Evolutionary conservation across 2,113 vertebrate species (phyloP).

Genomic region (Datnioides undecimradiatus): DNA sequence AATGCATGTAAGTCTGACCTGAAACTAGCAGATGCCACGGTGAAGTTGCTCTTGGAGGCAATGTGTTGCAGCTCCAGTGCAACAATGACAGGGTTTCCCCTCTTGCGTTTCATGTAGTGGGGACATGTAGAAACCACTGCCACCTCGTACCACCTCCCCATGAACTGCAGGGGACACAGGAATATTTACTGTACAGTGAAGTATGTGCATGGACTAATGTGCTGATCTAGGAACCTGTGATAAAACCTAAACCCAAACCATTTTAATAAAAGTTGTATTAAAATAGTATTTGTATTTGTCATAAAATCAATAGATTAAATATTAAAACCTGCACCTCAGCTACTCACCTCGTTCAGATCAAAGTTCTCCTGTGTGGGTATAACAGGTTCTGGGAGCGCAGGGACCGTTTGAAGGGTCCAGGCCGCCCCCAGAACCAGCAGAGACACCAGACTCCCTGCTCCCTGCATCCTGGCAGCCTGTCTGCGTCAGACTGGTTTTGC

Average conservation of each 20-base stretch:
- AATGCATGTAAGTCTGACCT: slow-evolving; percentile 46
- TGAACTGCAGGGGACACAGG: slow-evolving; percentile 67
- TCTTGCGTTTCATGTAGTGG: slow-evolving; percentile 84
- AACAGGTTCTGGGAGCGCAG: slow-evolving; percentile 29
- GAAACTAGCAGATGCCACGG: slow-evolving; percentile 36
- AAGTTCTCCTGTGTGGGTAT: slow-evolving; percentile 89
- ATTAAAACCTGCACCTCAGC: not conserved
- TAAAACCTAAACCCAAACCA: not conserved
- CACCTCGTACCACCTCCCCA: slow-evolving; percentile 90
- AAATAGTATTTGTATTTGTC: no score
- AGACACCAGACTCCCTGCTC: slow-evolving; percentile 10
- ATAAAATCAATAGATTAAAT: not conserved
- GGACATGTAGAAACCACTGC: slow-evolving; percentile 87
- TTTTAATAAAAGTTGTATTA: no score
- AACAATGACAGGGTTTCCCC: slow-evolving; percentile 77
- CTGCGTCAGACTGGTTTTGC: not conserved
- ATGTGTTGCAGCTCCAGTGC: slow-evolving; percentile 80
- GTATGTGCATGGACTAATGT: not conserved
- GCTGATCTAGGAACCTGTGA: not conserved
- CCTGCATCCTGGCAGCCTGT: slow-evolving; percentile 53
- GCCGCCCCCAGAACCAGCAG: slow-evolving; percentile 48
- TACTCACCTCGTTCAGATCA: slow-evolving; percentile 84
- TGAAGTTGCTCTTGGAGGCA: slow-evolving; percentile 52
- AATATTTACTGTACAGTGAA: not conserved
- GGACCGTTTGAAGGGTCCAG: slow-evolving; percentile 33